Evolutionary conservation across 64 coral and sea anemone genomes (phyloP).

Genomic region (Actinia tenebrosa): DNA sequence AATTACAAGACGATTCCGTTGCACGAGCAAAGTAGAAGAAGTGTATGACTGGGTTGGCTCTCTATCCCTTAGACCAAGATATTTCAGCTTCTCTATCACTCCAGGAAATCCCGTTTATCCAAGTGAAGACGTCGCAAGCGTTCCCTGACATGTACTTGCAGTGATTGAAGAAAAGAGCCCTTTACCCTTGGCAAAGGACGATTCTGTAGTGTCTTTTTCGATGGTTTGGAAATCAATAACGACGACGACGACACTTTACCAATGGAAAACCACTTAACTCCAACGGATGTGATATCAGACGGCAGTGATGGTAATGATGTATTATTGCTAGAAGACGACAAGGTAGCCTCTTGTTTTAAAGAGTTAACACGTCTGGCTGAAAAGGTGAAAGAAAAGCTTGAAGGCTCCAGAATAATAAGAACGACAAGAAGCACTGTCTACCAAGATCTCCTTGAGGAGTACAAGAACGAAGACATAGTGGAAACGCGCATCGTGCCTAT

Average conservation of each 20-base stretch:
- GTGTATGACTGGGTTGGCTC: constrained; percentile 51
- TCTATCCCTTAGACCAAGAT: not conserved
- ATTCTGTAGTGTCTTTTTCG: not conserved
- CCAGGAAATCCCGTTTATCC: constrained; percentile 1
- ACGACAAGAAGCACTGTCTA: not conserved
- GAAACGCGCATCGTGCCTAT: not conserved
- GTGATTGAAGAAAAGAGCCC: not conserved
- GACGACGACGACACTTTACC: no score
- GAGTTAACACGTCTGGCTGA: not conserved
- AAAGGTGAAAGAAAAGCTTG: not conserved
- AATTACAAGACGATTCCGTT: not conserved
- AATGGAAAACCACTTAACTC: no score
- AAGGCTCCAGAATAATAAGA: not conserved
- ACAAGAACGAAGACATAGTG: not conserved
- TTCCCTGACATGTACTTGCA: not conserved
- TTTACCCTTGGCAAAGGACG: not conserved
- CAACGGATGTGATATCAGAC: no score
- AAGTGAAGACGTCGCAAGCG: not conserved
- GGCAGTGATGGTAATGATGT: no score
- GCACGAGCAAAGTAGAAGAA: not conserved
- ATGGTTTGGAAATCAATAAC: not conserved
- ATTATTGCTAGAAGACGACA: no score
- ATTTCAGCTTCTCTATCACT: constrained; percentile 11
- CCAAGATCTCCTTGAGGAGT: not conserved
- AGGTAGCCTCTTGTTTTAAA: not conserved